phyloP scores from a whole-genome alignment of 2,113 vertebrate species.

The Lichenostomus cassidix region DNA sequence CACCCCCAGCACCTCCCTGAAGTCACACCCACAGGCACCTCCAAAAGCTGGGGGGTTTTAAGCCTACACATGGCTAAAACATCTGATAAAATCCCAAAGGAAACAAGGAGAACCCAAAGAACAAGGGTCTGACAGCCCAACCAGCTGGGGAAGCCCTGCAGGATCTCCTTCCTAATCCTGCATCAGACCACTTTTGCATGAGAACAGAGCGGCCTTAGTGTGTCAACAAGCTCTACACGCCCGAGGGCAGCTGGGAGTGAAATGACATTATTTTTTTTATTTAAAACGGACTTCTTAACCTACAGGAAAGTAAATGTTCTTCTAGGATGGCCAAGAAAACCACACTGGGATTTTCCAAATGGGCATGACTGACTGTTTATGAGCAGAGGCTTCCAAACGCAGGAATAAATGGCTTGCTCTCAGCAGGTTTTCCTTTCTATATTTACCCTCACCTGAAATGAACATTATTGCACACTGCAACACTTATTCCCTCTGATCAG shows the following conservation, averaged over 20 bases:
- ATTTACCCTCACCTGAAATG: conserved; percentile 71
- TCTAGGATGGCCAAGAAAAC: conserved; percentile 48
- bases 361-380: conserved; percentile 61
- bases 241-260: conserved; percentile 28
- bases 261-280: conserved; percentile 30
- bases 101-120: not conserved
- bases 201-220: conserved; percentile 45
- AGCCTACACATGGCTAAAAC: not conserved
- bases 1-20: not conserved
- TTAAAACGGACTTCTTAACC: conserved; percentile 58
- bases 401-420: conserved; percentile 62
- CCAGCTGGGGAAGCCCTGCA: conserved; percentile 4
- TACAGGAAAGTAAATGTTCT: conserved; percentile 51
- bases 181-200: not conserved
- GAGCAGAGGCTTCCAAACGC: conserved; percentile 43
- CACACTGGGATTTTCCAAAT: conserved; percentile 69
- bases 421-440: conserved; percentile 71
- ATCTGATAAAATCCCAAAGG: not conserved
- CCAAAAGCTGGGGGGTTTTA: not conserved
- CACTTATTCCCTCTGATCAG: conserved; percentile 57
- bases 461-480: conserved; percentile 47
- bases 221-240: conserved; percentile 28
- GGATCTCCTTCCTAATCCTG: not conserved
- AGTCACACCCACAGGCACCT: not conserved
- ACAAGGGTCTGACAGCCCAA: not conserved